phyloP scores from a whole-genome alignment of 2,797 vertebrate genomes.

The Silurus aristotelis region DNA sequence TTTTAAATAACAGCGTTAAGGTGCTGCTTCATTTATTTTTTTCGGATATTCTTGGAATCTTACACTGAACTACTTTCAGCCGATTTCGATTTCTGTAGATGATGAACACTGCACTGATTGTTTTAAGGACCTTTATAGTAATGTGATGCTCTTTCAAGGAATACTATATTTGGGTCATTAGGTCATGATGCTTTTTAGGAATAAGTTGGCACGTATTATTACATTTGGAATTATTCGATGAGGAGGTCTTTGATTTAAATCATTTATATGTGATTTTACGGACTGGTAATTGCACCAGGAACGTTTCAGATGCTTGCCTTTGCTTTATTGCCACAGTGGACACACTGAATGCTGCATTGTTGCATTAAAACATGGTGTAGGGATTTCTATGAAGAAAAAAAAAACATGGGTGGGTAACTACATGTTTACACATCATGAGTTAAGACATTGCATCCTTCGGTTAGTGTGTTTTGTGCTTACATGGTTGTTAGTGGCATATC shows the following conservation, averaged over 20 bases:
- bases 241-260: not conserved
- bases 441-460: not conserved
- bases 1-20: not conserved
- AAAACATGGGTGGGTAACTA: not conserved
- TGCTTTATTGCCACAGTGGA: not conserved
- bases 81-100: not conserved
- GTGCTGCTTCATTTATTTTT: not conserved
- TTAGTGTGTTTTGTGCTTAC: conserved; percentile 3
- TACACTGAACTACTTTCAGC: not conserved
- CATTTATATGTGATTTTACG: not conserved
- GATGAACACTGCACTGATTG: not conserved
- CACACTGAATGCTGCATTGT: not conserved
- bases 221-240: not conserved
- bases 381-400: not conserved
- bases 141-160: conserved; percentile 7
- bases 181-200: conserved; percentile 10
- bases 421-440: not conserved
- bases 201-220: conserved; percentile 2
- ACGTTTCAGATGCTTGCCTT: not conserved
- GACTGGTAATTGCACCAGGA: not conserved
- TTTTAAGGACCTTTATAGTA: conserved; percentile 2
- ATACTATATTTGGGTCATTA: conserved; percentile 6
- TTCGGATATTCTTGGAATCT: not conserved
- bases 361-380: not conserved
- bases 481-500: not conserved